Conservation (phyloP, 2,113 vertebrate species). For the Cacatua alba region DNA sequence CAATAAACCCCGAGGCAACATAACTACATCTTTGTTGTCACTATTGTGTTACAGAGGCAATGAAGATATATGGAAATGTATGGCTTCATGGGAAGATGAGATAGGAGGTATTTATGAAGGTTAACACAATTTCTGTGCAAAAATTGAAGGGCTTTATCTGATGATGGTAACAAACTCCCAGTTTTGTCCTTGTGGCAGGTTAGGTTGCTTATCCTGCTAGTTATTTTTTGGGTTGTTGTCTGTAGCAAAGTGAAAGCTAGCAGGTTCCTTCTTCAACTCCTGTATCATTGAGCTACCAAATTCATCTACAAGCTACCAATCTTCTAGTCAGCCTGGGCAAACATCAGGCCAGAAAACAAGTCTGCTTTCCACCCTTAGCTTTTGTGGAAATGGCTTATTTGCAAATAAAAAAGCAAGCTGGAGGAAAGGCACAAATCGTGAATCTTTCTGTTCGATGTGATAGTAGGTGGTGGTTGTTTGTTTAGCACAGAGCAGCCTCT, state of each 20-base stretch:
- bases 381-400: neutral
- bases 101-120: slow-evolving; percentile 13
- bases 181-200: neutral
- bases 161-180: neutral
- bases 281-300: neutral
- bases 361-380: neutral
- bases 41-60: neutral
- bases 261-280: neutral
- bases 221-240: neutral
- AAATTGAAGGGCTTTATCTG: slow-evolving; percentile 12
- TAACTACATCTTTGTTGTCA: slow-evolving; percentile 1
- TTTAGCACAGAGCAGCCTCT: neutral
- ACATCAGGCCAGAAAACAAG: neutral
- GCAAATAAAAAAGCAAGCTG: neutral
- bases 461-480: neutral
- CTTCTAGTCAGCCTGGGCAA: neutral
- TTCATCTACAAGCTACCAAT: neutral
- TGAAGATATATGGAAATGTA: neutral
- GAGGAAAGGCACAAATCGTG: neutral
- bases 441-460: neutral
- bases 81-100: neutral
- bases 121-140: slow-evolving; percentile 12
- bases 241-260: neutral
- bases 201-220: neutral
- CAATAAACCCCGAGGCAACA: neutral